These are phyloP conservation scores for Periphyllus acericola DNA, from an alignment of 2,888 invertebrate genomes.

Conservation along the genomic window DNA sequence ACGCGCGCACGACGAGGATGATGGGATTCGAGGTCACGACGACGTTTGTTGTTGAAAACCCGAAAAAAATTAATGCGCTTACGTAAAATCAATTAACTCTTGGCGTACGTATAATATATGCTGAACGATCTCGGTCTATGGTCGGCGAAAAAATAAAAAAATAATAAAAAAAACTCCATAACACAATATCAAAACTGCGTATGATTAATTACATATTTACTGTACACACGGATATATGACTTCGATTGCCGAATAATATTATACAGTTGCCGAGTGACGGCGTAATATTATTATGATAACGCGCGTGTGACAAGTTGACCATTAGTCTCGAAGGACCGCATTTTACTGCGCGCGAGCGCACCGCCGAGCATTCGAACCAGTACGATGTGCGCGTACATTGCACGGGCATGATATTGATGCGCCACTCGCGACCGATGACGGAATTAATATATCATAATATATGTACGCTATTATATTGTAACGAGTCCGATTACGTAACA, in stretches of 20 bases:
- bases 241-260: too few species aligned
- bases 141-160: background rate
- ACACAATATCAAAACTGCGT: too few species aligned
- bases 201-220: too few species aligned
- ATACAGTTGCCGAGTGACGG: too few species aligned
- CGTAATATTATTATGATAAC: background rate
- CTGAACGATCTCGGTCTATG: background rate
- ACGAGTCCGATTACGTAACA: conserved; percentile 6
- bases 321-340: background rate
- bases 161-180: too few species aligned
- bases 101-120: background rate
- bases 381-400: background rate
- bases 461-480: background rate
- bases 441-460: background rate
- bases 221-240: too few species aligned
- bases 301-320: background rate
- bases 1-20: background rate
- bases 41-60: background rate
- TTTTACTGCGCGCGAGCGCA: background rate
- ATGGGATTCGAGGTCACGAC: background rate
- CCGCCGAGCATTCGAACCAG: too few species aligned
- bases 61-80: background rate
- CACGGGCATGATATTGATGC: background rate
- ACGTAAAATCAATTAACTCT: background rate
- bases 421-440: background rate